Evolutionary conservation across 2,888 invertebrate species (phyloP).

Genomic region (Phragmatobia fuliginosa): DNA sequence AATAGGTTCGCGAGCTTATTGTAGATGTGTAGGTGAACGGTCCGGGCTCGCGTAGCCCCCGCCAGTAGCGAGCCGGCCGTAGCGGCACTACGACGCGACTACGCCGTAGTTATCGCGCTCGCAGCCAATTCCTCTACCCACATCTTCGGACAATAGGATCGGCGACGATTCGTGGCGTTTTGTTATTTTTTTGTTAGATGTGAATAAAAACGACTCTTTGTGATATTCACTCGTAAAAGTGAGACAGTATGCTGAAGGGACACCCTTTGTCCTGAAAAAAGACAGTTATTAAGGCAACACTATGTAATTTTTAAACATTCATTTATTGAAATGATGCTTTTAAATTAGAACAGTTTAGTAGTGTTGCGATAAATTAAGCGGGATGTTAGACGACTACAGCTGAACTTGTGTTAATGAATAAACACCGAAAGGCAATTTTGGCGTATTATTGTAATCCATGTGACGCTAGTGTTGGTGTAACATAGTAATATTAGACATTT

Average conservation of each 20-base stretch:
- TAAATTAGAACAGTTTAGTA: conserved; percentile 63
- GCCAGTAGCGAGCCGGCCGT: conserved; percentile 81
- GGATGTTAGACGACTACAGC: conserved; percentile 55
- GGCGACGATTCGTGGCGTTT: conserved; percentile 76
- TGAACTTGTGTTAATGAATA: conserved; percentile 56
- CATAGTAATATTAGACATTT: conserved; percentile 66
- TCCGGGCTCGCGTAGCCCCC: conserved; percentile 84
- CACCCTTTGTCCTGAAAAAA: conserved; percentile 61
- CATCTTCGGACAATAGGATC: conserved; percentile 75
- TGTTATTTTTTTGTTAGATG: conserved; percentile 79
- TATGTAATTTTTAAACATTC: conserved; percentile 67
- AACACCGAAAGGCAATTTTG: conserved; percentile 49
- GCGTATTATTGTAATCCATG: conserved; percentile 58
- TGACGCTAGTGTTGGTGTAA: conserved; percentile 74
- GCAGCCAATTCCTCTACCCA: conserved; percentile 54
- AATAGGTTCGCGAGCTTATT: conserved; percentile 65
- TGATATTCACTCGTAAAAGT: conserved; percentile 68
- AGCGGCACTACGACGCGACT: conserved; percentile 78
- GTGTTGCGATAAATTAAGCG: conserved; percentile 63
- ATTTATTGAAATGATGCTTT: conserved; percentile 58
- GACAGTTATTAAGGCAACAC: conserved; percentile 58
- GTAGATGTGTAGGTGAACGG: conserved; percentile 73
- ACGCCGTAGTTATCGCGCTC: conserved; percentile 70
- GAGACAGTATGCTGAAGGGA: conserved; percentile 67
- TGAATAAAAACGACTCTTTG: conserved; percentile 76